A percentile compares a stretch with the other conserved stretches of the same genome.
Conservation (phyloP, 2,113 vertebrate genomes). For the Lamprotornis superbus region DNA sequence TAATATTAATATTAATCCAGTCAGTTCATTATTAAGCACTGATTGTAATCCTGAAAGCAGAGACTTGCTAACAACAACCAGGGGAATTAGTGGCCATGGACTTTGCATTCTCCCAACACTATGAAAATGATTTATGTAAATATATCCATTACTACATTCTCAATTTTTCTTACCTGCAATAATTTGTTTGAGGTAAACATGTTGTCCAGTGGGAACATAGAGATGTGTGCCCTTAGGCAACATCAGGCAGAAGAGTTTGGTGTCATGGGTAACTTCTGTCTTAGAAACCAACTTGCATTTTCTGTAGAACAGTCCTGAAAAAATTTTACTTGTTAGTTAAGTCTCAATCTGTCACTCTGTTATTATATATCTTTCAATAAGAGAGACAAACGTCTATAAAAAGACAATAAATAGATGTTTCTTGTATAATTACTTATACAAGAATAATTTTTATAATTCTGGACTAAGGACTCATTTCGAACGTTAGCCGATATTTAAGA, state of each 20-base stretch:
- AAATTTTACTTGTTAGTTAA: neutral
- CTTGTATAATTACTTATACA: neutral
- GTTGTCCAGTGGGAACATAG: conserved; percentile 83
- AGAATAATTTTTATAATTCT: neutral
- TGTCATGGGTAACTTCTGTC: conserved; percentile 85
- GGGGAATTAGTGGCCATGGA: neutral
- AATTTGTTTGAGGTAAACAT: conserved; percentile 88
- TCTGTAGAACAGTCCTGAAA: conserved; percentile 84
- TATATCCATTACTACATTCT: neutral
- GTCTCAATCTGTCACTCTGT: neutral
- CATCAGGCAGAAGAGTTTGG: conserved; percentile 80
- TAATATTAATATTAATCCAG: neutral
- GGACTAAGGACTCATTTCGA: neutral
- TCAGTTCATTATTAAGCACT: neutral
- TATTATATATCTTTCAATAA: neutral
- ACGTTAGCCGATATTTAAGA: neutral
- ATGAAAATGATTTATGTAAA: neutral
- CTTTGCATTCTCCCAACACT: neutral
- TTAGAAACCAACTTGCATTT: conserved; percentile 87
- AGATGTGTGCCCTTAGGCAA: conserved; percentile 81
- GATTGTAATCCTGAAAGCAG: neutral
- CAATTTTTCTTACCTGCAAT: conserved; percentile 79
- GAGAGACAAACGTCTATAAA: neutral
- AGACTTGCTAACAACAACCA: neutral
- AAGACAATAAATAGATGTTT: neutral